Evolutionary conservation across 2,888 invertebrate genomes (phyloP).

Genomic region (Masnerella sp.): DNA sequence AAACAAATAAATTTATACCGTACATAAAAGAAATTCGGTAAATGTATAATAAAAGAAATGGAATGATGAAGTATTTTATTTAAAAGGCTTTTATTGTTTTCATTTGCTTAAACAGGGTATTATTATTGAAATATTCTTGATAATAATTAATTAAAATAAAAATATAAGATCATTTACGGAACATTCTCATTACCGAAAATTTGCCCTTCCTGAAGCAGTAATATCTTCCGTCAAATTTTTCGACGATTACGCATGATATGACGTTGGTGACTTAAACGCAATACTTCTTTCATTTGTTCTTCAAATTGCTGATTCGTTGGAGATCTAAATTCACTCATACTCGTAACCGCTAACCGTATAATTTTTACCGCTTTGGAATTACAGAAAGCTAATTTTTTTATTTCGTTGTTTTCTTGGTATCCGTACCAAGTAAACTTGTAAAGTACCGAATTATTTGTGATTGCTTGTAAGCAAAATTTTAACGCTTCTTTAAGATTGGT

Average conservation of each 20-base stretch:
- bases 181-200: background rate
- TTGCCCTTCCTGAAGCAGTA: background rate
- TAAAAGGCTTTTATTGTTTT: no score
- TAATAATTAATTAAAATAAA: no score
- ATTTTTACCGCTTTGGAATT: background rate
- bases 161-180: background rate
- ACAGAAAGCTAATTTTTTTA: background rate
- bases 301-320: background rate
- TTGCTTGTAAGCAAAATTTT: constrained; percentile 1
- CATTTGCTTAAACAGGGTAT: background rate
- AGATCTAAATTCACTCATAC: background rate
- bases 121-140: background rate
- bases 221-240: background rate
- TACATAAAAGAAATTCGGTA: no score
- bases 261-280: constrained; percentile 10
- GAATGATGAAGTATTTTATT: no score
- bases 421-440: background rate
- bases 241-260: background rate
- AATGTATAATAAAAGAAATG: no score
- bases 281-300: constrained; percentile 3
- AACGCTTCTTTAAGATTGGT: constrained; percentile 1
- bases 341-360: background rate
- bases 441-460: background rate
- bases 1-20: no score
- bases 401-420: constrained; percentile 1